These are phyloP conservation scores for Terrapene triunguis DNA, from an alignment of 2,113 vertebrate species.

Conservation along the genomic window DNA sequence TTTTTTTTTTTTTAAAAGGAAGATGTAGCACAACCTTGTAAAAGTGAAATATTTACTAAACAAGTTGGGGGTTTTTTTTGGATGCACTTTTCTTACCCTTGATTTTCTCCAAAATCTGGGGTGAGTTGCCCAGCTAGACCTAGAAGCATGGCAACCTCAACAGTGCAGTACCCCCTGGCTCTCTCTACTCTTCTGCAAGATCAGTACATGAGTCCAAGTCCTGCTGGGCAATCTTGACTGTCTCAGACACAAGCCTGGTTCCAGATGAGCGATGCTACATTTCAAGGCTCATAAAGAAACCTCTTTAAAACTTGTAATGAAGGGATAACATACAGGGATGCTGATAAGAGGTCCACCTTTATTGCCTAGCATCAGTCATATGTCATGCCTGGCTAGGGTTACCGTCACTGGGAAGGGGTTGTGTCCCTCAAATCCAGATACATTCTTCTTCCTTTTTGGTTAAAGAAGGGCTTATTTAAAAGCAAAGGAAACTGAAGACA, in stretches of 20 bases:
- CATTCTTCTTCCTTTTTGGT: neutral
- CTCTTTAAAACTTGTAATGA: neutral
- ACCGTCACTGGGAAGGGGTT: neutral
- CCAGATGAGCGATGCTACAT: neutral
- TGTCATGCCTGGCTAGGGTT: neutral
- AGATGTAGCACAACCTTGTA: neutral
- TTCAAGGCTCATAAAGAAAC: neutral
- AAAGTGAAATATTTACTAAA: neutral
- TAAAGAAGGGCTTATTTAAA: neutral
- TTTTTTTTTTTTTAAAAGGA: no score
- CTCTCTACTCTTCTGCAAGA: neutral
- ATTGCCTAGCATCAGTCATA: neutral
- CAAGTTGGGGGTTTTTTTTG: neutral
- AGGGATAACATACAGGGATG: neutral
- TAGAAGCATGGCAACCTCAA: neutral
- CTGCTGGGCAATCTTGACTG: neutral
- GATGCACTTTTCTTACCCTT: neutral
- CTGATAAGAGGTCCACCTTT: accelerated
- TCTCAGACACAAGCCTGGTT: neutral
- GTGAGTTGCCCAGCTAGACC: neutral
- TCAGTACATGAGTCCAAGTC: neutral
- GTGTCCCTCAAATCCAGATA: neutral
- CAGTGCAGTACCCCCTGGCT: neutral
- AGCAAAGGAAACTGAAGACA: neutral
- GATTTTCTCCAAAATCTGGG: neutral